A percentile compares a stretch with the other conserved stretches of the same genome.
These are phyloP conservation scores for Tonatia bakeri DNA, from an alignment of 2,113 vertebrate genomes.

Conservation along the genomic window DNA sequence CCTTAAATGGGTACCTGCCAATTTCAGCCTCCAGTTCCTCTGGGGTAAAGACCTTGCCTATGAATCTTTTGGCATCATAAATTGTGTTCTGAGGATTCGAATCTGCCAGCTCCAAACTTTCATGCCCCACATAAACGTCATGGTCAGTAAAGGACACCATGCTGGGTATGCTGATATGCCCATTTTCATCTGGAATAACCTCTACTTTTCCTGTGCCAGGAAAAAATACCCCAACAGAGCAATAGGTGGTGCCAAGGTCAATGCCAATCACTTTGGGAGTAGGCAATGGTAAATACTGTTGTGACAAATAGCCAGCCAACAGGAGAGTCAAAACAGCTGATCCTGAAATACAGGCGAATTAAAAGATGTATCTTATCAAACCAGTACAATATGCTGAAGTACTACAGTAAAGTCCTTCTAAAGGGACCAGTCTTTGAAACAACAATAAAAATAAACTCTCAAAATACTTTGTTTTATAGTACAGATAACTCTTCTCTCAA, in stretches of 20 bases:
- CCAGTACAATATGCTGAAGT: not conserved
- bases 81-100: constrained; percentile 92
- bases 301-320: constrained; percentile 94
- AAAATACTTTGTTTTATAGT: not conserved
- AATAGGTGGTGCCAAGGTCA: constrained; percentile 97
- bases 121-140: constrained; percentile 86
- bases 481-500: not conserved
- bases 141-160: constrained; percentile 89
- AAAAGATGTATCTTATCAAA: not conserved
- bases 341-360: constrained; percentile 80
- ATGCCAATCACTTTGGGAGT: constrained; percentile 94
- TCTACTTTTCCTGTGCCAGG: constrained; percentile 91
- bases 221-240: constrained; percentile 94
- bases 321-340: constrained; percentile 92
- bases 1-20: constrained; percentile 94
- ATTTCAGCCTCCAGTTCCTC: constrained; percentile 88
- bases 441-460: not conserved
- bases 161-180: constrained; percentile 92
- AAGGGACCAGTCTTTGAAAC: not conserved
- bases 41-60: constrained; percentile 91
- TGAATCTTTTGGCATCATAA: constrained; percentile 97
- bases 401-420: not conserved
- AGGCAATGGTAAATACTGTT: constrained; percentile 94
- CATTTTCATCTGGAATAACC: constrained; percentile 89
- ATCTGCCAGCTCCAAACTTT: constrained; percentile 90